Evolutionary conservation across 2,113 vertebrate species (phyloP).

Genomic region (Laticauda colubrina): DNA sequence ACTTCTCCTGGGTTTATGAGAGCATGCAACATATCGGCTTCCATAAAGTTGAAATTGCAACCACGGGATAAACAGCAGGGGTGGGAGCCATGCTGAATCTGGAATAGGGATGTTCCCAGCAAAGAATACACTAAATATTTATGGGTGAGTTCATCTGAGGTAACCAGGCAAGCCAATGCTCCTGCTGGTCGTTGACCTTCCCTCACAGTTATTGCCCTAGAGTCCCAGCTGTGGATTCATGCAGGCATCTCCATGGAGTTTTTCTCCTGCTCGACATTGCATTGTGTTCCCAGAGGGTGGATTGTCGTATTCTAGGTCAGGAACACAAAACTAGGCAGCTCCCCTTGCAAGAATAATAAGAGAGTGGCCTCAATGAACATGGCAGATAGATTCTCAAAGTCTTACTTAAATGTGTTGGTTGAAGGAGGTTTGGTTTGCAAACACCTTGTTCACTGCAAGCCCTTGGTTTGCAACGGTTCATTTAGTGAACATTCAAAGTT

Average conservation of each 20-base stretch:
- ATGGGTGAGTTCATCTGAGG: not conserved
- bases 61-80: not conserved
- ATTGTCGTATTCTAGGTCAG: not conserved
- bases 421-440: not conserved
- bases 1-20: not conserved
- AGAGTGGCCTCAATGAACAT: not conserved
- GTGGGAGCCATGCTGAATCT: not conserved
- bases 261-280: not conserved
- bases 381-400: not conserved
- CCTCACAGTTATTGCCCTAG: not conserved
- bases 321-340: not conserved
- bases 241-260: not conserved
- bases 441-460: too few species aligned
- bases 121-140: not conserved
- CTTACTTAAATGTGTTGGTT: not conserved
- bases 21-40: not conserved
- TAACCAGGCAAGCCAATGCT: not conserved
- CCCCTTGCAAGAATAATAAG: not conserved
- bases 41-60: not conserved
- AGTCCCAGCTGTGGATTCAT: not conserved
- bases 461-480: too few species aligned
- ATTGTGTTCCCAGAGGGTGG: not conserved
- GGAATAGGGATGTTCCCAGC: not conserved
- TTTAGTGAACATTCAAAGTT: too few species aligned
- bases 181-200: not conserved